Percentiles rank a stretch among this genome's conserved stretches.
phyloP scores from a whole-genome alignment of 2,113 vertebrate species.

The Garra rufa region DNA sequence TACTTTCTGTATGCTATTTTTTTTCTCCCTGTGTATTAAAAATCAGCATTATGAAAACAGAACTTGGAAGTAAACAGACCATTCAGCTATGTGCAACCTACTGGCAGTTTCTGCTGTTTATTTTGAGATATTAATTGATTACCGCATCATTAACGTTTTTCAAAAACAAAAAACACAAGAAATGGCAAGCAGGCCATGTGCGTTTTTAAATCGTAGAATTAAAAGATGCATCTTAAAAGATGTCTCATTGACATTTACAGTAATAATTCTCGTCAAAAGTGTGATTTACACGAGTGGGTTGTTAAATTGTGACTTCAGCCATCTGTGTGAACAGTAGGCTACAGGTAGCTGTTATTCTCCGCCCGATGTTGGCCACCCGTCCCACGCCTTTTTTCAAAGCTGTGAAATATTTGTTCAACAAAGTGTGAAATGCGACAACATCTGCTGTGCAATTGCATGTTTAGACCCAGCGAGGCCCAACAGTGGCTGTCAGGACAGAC shows the following conservation, averaged over 20 bases:
- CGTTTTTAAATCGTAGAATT: background rate
- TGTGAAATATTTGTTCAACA: conserved; percentile 61
- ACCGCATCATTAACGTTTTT: background rate
- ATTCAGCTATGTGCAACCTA: background rate
- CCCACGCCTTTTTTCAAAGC: conserved; percentile 35
- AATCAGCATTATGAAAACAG: conserved; percentile 17
- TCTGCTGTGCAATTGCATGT: conserved; percentile 62
- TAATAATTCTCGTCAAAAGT: conserved; percentile 6
- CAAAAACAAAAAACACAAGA: background rate
- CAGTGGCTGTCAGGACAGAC: conserved; percentile 55
- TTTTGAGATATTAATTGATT: conserved; percentile 39
- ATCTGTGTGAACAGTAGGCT: conserved; percentile 43
- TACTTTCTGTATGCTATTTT: conserved; percentile 34
- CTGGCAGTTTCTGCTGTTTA: conserved; percentile 22
- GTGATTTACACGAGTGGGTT: conserved; percentile 7
- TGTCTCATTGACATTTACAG: background rate
- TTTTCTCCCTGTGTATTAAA: background rate
- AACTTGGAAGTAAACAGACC: conserved; percentile 38
- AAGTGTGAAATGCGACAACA: conserved; percentile 60
- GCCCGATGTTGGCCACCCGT: conserved; percentile 26
- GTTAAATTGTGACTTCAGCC: conserved; percentile 25
- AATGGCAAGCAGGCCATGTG: background rate
- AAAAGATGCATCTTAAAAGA: conserved; percentile 2
- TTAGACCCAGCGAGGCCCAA: conserved; percentile 52
- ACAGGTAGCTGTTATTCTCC: conserved; percentile 49